Evolutionary conservation across 2,797 vertebrate species (phyloP).

Genomic region (Tokudaia tokunoshimensis): DNA sequence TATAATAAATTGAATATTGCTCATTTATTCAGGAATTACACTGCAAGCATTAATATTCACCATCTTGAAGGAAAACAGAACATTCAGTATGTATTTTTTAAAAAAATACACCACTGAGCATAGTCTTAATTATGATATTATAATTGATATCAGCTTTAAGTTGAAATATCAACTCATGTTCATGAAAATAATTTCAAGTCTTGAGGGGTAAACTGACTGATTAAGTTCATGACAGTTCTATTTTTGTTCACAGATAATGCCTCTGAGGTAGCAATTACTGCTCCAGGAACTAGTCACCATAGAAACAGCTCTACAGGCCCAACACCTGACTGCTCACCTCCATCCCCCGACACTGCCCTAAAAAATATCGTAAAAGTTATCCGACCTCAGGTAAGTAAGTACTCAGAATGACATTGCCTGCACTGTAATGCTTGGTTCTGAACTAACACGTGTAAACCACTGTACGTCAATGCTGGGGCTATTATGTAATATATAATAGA

Average conservation of each 20-base stretch:
- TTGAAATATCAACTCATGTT: constrained; percentile 70
- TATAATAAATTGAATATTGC: constrained; percentile 41
- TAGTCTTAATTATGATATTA: constrained; percentile 53
- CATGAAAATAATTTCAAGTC: constrained; percentile 74
- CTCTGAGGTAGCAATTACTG: constrained; percentile 92
- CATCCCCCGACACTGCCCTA: constrained; percentile 97
- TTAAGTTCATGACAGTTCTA: constrained; percentile 83
- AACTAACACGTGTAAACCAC: background rate
- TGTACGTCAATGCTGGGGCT: background rate
- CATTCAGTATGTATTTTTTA: constrained; percentile 53
- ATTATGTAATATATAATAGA: background rate
- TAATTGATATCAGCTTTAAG: constrained; percentile 53
- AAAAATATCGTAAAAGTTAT: constrained; percentile 99
- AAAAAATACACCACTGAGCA: constrained; percentile 29
- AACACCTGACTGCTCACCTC: constrained; percentile 98
- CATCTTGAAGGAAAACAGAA: constrained; percentile 58
- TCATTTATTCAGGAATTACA: constrained; percentile 14
- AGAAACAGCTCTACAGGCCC: constrained; percentile 96
- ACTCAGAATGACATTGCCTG: constrained; percentile 46
- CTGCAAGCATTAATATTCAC: constrained; percentile 28
- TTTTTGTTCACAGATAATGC: constrained; percentile 93
- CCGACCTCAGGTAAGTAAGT: constrained; percentile 96
- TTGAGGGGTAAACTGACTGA: constrained; percentile 76
- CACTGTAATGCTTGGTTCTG: constrained; percentile 11
- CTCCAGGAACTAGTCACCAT: constrained; percentile 95